Evolutionary conservation across 2,797 vertebrate species (phyloP).

Genomic region (Centropyge bicolor): DNA sequence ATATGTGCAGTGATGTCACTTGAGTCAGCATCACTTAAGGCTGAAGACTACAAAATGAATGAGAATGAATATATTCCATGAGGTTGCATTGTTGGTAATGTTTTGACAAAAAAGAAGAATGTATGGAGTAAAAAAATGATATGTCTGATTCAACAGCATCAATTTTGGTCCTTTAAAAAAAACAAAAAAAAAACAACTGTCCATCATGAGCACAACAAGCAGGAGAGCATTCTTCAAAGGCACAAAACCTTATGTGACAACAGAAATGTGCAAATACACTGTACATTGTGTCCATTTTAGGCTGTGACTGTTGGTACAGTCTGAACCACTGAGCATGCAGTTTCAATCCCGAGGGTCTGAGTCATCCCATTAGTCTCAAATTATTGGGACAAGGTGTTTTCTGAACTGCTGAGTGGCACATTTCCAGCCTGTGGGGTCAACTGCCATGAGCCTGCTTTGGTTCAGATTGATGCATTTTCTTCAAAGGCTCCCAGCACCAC

Average conservation of each 20-base stretch:
- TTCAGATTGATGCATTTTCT: constrained; percentile 42
- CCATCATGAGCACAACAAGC: not conserved
- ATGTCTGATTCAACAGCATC: not conserved
- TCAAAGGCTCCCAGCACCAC: constrained; percentile 39
- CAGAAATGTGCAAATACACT: not conserved
- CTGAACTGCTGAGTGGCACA: constrained; percentile 47
- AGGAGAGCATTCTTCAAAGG: not conserved
- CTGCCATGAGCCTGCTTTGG: constrained; percentile 3
- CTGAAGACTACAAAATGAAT: not conserved
- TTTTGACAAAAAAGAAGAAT: not conserved
- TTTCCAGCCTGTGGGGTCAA: constrained; percentile 31
- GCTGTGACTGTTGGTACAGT: not conserved
- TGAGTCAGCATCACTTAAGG: not conserved
- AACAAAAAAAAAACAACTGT: too few relatives aligned
- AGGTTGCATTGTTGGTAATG: not conserved
- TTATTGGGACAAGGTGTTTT: constrained; percentile 53
- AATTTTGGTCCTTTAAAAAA: too few relatives aligned
- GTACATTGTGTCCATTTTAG: not conserved
- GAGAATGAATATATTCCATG: not conserved
- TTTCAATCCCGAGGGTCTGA: constrained; percentile 12
- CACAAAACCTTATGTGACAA: constrained; percentile 7
- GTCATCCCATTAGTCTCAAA: constrained; percentile 54
- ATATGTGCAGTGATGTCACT: not conserved
- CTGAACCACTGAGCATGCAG: constrained; percentile 18
- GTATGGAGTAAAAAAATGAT: not conserved